phyloP scores from a whole-genome alignment of 2,113 vertebrate species.

The Oryzias celebensis region DNA sequence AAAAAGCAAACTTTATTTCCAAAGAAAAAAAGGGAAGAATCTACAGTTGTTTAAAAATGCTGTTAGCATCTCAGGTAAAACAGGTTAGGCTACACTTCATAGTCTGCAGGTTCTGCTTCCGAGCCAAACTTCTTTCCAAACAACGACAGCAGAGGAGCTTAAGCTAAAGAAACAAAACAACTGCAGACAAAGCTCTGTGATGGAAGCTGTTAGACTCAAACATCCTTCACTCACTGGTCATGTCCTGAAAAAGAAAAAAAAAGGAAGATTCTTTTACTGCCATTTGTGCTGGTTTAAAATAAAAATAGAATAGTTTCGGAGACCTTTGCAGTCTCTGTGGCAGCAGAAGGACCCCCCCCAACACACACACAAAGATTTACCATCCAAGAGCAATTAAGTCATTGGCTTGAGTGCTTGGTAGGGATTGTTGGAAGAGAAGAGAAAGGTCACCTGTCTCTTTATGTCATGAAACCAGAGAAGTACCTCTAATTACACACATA shows the following conservation, averaged over 20 bases:
- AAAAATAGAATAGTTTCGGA: slow-evolving; percentile 33
- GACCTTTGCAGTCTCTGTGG: slow-evolving; percentile 41
- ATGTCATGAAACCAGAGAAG: slow-evolving; percentile 1
- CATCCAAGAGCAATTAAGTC: slow-evolving; percentile 69
- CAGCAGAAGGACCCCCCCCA: slow-evolving; percentile 26
- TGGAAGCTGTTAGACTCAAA: too few relatives aligned
- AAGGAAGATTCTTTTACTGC: slow-evolving; percentile 2
- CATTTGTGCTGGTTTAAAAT: slow-evolving; percentile 18
- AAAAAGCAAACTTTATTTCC: too few relatives aligned
- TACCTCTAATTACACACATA: slow-evolving; percentile 19
- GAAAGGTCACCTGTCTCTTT: slow-evolving; percentile 66
- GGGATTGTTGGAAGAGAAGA: slow-evolving; percentile 33
- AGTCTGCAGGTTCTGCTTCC: slow-evolving; percentile 39
- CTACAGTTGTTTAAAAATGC: background rate
- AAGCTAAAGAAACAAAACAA: slow-evolving; percentile 25
- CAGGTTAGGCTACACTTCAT: slow-evolving; percentile 21
- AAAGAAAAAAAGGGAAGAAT: background rate
- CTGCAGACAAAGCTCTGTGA: slow-evolving; percentile 3
- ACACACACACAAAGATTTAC: slow-evolving; percentile 49
- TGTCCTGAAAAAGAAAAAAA: slow-evolving; percentile 21
- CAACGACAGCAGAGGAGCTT: slow-evolving; percentile 7
- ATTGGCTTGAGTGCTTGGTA: slow-evolving; percentile 38
- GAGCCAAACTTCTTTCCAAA: slow-evolving; percentile 16
- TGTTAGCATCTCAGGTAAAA: slow-evolving; percentile 29
- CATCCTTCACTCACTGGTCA: too few relatives aligned